Evolutionary conservation across 1,140 invertebrate genomes (phyloP), one percentile per base, ranked within the genome.

Genomic region (Medauroidea extradentata): DNA sequence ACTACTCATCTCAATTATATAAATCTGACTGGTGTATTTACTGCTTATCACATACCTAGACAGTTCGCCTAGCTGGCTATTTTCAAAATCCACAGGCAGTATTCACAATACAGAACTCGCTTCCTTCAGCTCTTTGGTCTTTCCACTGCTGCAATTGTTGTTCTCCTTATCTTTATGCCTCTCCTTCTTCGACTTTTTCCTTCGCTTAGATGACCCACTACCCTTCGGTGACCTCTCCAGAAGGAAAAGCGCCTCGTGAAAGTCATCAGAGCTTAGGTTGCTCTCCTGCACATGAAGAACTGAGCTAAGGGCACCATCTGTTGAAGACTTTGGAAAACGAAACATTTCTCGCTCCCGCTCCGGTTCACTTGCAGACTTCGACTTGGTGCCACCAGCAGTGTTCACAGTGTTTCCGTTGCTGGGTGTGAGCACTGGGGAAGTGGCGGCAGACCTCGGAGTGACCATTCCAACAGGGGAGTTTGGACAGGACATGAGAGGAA

Each of bases 221-320:
- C 61, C 54, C 64, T 80, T 80, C 0, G 80, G 79, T 4, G 79
- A 81, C 44, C 79, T 67, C 63, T 81, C 79, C 27, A 81, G 66
- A 4, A 83, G 69, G 60, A 83, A 83, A 3, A 83, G 66, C 14
- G 80, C 81, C 69, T 83, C 81, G 64, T 83, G 81, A 66, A 83
- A 83, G 67, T 82, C 80, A 63, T 83, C 81, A 4, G 80, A 81
- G 70, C 79, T 81, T n/a, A 81, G 63, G 65, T 80, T 82, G 4
- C 78, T 79, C 65, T 82, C 81, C 67, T 82, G 79, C 16, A 83
- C 78, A 67, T 82, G 80, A 21, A 83, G 71, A 27, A 83, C 80
- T 5, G 81, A 82, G 67, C 81, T 82, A 14, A 83, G 69, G 38
- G 78, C 79, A 13, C 80, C 79, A 63, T 82, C 80, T 14, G 80